These are phyloP conservation scores for Sitta europaea DNA, from an alignment of 2,113 vertebrate genomes.

Conservation along the genomic window DNA sequence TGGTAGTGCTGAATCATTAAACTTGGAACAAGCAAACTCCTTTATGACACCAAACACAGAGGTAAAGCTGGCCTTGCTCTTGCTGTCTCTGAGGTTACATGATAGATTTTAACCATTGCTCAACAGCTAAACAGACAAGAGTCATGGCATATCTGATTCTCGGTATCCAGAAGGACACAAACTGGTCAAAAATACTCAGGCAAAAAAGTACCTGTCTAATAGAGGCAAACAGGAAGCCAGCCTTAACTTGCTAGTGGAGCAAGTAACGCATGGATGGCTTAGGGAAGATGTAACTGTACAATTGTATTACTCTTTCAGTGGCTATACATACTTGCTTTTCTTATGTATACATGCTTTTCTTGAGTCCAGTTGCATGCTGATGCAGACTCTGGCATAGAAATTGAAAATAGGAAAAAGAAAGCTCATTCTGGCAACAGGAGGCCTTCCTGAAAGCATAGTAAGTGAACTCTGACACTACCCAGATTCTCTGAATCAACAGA, in stretches of 20 bases:
- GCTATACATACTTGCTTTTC: background rate
- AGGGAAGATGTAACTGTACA: background rate
- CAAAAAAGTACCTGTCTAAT: background rate
- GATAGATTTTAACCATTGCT: background rate
- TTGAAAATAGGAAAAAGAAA: slow-evolving; percentile 15
- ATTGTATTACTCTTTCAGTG: background rate
- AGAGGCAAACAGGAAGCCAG: background rate
- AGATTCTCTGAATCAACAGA: slow-evolving; percentile 53
- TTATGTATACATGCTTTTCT: background rate
- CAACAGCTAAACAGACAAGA: background rate
- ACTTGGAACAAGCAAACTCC: background rate
- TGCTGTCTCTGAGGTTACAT: background rate
- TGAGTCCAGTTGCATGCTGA: background rate
- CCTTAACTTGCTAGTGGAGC: background rate
- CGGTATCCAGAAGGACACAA: background rate
- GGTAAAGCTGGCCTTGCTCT: background rate
- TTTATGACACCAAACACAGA: background rate
- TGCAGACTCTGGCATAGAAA: background rate
- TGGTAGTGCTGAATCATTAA: background rate
- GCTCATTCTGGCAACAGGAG: slow-evolving; percentile 40
- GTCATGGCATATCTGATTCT: background rate
- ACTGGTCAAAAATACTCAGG: background rate
- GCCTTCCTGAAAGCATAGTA: slow-evolving; percentile 45
- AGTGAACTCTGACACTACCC: slow-evolving; percentile 55
- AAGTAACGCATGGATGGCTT: background rate